Conservation (phyloP, 1,140 invertebrate species). For the Cyclargus thomasi region DNA sequence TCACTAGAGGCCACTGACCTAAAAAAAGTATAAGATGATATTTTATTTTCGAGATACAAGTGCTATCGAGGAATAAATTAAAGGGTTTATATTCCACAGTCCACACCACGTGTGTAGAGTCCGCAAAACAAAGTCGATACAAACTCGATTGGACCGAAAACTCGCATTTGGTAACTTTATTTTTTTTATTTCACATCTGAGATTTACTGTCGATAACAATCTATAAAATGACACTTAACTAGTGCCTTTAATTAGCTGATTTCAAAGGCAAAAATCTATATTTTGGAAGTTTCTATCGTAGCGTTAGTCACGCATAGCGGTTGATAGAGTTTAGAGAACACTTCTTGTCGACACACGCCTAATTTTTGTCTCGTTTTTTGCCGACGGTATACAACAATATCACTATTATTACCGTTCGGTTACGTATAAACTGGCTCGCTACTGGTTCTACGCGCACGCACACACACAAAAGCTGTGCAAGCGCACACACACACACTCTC, state of each 20-base stretch:
- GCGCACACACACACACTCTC: neutral
- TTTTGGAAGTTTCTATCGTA: too few species aligned
- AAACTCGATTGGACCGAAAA: constrained; percentile 1
- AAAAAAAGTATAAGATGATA: constrained; percentile 64
- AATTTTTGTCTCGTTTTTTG: constrained; percentile 29
- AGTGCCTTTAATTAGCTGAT: too few species aligned
- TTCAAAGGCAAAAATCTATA: too few species aligned
- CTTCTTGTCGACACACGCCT: neutral
- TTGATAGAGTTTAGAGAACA: neutral
- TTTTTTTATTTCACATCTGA: too few species aligned
- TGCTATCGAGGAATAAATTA: constrained; percentile 74
- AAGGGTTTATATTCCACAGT: constrained; percentile 64
- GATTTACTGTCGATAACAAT: too few species aligned
- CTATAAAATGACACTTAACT: too few species aligned
- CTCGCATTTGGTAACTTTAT: too few species aligned
- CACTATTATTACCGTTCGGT: constrained; percentile 65
- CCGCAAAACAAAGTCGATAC: constrained; percentile 34
- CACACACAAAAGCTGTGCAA: neutral
- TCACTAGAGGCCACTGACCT: constrained; percentile 63
- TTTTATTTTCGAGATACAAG: constrained; percentile 72
- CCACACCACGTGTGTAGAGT: constrained; percentile 61
- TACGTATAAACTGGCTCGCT: constrained; percentile 64
- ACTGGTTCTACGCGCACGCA: constrained; percentile 57
- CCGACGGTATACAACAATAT: constrained; percentile 56
- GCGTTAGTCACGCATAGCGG: too few species aligned